These are phyloP conservation scores for Chalcosyrphus nemorum DNA, from an alignment of 2,888 invertebrate genomes.

Conservation along the genomic window DNA sequence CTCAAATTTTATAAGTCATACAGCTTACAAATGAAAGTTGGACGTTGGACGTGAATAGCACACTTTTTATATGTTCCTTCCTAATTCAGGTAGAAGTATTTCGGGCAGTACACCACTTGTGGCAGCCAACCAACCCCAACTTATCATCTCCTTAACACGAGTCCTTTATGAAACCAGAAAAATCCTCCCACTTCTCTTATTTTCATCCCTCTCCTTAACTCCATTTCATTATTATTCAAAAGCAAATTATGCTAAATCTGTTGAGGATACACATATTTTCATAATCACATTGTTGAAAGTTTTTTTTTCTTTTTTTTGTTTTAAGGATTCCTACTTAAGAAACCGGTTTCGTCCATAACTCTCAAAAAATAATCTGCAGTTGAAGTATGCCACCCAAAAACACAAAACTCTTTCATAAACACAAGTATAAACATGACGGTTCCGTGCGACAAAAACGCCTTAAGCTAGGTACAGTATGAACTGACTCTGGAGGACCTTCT, in stretches of 20 bases:
- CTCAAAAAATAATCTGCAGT: constrained; percentile 23
- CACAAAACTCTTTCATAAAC: background rate
- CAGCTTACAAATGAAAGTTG: too few relatives aligned
- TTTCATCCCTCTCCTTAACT: background rate
- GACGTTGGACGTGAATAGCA: too few relatives aligned
- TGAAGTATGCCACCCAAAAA: constrained; percentile 14
- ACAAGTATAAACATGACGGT: background rate
- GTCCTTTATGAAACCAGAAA: too few relatives aligned
- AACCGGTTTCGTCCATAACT: background rate
- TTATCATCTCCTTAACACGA: too few relatives aligned
- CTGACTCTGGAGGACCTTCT: background rate
- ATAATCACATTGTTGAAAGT: constrained; percentile 50
- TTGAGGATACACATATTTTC: constrained; percentile 12
- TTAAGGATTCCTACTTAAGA: constrained; percentile 3
- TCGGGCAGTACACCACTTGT: too few relatives aligned
- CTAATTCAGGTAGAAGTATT: too few relatives aligned
- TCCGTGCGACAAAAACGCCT: constrained; percentile 40
- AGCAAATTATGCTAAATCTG: constrained; percentile 29
- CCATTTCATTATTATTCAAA: constrained; percentile 11
- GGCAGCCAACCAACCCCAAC: too few relatives aligned
- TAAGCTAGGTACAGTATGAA: constrained; percentile 5
- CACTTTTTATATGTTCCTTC: too few relatives aligned
- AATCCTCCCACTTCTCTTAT: too few relatives aligned
- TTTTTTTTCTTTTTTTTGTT: too few relatives aligned
- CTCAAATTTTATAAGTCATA: too few relatives aligned